Percentiles rank a stretch among this genome's conserved stretches.
These are phyloP conservation scores for Oreochromis spilurus DNA, from an alignment of 2,113 vertebrate species.

Conservation along the genomic window DNA sequence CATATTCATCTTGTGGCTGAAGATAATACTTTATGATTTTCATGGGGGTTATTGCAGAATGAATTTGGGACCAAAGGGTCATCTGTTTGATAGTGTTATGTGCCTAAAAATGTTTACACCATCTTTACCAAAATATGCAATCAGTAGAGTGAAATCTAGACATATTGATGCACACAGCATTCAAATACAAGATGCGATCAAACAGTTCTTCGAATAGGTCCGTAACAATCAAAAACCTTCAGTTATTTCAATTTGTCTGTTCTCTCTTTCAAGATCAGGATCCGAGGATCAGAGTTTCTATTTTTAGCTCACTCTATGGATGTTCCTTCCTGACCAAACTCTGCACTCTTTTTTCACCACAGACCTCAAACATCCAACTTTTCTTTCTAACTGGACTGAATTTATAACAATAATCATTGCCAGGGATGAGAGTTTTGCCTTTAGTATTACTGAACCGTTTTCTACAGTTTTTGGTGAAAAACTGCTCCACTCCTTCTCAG, in stretches of 20 bases:
- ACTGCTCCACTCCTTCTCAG: not conserved
- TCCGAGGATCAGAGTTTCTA: too few relatives aligned
- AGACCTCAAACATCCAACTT: too few relatives aligned
- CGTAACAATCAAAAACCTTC: not conserved
- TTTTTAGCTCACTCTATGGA: too few relatives aligned
- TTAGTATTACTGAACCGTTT: too few relatives aligned
- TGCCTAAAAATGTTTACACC: not conserved
- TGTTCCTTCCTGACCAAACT: too few relatives aligned
- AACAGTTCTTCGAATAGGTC: not conserved
- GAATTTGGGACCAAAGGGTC: not conserved
- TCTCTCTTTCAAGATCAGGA: not conserved
- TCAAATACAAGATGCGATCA: not conserved
- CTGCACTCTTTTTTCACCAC: too few relatives aligned
- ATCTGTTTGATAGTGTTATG: not conserved
- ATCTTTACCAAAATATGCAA: not conserved
- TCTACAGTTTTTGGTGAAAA: too few relatives aligned
- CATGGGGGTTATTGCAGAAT: not conserved
- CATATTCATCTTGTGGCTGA: not conserved
- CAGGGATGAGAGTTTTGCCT: too few relatives aligned
- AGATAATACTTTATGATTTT: not conserved
- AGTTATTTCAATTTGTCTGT: not conserved
- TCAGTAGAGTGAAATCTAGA: not conserved
- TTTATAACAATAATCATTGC: too few relatives aligned
- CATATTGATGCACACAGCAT: not conserved
- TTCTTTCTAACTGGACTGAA: too few relatives aligned